A percentile compares a stretch with the other conserved stretches of the same genome.
Evolutionary conservation across 2,797 vertebrate species (phyloP).

Genomic region (Gymnocypris eckloni): DNA sequence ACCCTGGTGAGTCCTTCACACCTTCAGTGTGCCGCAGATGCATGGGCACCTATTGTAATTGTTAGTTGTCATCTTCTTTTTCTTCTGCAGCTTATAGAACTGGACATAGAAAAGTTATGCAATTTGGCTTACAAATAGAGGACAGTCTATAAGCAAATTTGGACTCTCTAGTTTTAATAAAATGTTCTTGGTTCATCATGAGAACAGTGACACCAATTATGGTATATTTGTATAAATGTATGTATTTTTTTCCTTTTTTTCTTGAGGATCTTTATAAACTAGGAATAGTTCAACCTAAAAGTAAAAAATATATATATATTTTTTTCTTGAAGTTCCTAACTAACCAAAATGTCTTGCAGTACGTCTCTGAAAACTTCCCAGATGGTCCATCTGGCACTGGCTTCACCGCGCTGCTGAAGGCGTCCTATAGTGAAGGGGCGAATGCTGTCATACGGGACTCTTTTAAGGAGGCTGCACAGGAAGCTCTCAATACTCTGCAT

Average conservation of each 20-base stretch:
- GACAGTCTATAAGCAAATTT: neutral
- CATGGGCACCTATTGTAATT: neutral
- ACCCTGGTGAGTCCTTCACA: constrained; percentile 75
- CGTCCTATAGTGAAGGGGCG: constrained; percentile 73
- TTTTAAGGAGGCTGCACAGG: constrained; percentile 71
- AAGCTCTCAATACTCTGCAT: constrained; percentile 64
- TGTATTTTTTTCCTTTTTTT: neutral
- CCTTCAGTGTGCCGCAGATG: neutral
- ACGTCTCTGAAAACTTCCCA: constrained; percentile 60
- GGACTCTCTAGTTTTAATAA: neutral
- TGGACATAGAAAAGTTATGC: neutral
- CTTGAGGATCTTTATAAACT: neutral
- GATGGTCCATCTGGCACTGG: constrained; percentile 40
- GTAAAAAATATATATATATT: too few species aligned
- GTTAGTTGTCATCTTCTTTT: neutral
- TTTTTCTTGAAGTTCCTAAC: neutral
- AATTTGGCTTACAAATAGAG: neutral
- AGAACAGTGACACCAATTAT: too few species aligned
- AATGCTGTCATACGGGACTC: constrained; percentile 67
- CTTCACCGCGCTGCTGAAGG: constrained; percentile 79
- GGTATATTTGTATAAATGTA: neutral
- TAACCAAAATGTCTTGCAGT: constrained; percentile 68
- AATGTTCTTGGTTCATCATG: too few species aligned
- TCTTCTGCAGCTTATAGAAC: neutral
- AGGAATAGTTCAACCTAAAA: neutral